Base-by-base conservation (phyloP, 2,888 invertebrate genomes). In the Pyrocoelia pectoralis region DNA sequence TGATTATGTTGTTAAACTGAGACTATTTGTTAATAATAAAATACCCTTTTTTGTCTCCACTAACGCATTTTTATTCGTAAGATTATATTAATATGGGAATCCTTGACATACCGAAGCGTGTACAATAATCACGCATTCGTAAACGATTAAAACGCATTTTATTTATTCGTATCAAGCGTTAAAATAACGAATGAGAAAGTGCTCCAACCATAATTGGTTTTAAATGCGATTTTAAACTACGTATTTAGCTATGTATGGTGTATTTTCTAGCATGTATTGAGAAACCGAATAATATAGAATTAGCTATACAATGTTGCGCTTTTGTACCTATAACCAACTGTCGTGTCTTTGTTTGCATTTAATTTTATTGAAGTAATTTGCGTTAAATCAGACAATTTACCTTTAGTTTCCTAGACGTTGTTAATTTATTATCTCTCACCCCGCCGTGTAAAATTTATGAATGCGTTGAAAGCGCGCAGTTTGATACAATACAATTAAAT, bases 151-250 rank as follows among this genome's bases (percentile, higher is more conserved):
- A 54, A 18, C 24, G 49, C 41, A 62, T 51, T 49, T 60, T 48
- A 53, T 58, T 62, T 62, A 62, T 62, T 54, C 55, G 56, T 40
- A 56, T 56, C 33, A 29, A 51, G 56, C 61, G 61, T 56, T 52
- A 52, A 56, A 61, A 56, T 61, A 56, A 61, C 50, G 55, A 55
- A 55, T 46, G 62, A 17, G 48, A 57, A 55, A 57, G 46, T 43
- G 49, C 28, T 56, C 49, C 33, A 40, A 19, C 63, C 58, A 41
- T 63, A 63, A 57, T 63, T 63, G 63, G 55, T 63, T 63, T 59
- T 63, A 62, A 57, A 57, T 62, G 57, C 57, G 62, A 62, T 62
- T 62, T 62, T 62, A 62, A 62, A 62, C 56, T 62, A 41, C 56
- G 49, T 49, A 40, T 49, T 54, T 61, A 33, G 46, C 61, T 61